A percentile compares a stretch with the other conserved stretches of the same genome.
Evolutionary conservation across 2,113 vertebrate genomes (phyloP).

Genomic region (Dasyprocta punctata): DNA sequence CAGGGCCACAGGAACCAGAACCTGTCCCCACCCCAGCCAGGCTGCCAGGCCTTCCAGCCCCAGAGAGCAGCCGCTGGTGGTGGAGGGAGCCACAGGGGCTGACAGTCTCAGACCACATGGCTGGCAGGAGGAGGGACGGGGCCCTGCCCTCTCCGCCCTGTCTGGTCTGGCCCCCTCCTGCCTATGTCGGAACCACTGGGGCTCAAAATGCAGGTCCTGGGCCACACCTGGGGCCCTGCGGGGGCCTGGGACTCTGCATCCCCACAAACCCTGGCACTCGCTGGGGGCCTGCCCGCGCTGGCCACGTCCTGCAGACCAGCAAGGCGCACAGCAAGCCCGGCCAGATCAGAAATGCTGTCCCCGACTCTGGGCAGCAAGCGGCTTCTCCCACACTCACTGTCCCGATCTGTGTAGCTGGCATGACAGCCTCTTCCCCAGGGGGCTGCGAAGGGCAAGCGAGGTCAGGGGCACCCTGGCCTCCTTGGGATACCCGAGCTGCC

Average conservation of each 20-base stretch:
- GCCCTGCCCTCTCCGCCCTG: neutral
- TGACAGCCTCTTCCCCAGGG: neutral
- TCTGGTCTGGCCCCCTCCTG: neutral
- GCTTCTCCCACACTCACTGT: neutral
- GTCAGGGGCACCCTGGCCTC: neutral
- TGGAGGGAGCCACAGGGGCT: neutral
- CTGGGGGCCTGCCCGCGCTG: no score
- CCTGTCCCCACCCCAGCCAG: neutral
- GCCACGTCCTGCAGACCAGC: neutral
- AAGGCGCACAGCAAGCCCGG: no score
- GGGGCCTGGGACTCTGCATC: neutral
- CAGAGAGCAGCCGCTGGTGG: neutral
- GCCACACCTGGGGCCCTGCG: no score
- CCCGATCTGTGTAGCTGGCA: neutral
- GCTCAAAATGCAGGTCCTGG: neutral
- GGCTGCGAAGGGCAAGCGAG: neutral
- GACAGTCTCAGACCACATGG: neutral
- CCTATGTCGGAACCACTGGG: neutral
- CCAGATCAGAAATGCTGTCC: neutral
- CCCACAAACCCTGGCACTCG: no score
- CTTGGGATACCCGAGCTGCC: neutral
- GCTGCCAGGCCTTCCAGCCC: conserved; percentile 44
- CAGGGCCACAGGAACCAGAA: conserved; percentile 17
- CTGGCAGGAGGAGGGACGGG: neutral
- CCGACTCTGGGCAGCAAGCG: neutral